Percentiles rank a stretch among this genome's conserved stretches.
phyloP scores from a whole-genome alignment of 2,113 vertebrate genomes.

The Boleophthalmus pectinirostris region DNA sequence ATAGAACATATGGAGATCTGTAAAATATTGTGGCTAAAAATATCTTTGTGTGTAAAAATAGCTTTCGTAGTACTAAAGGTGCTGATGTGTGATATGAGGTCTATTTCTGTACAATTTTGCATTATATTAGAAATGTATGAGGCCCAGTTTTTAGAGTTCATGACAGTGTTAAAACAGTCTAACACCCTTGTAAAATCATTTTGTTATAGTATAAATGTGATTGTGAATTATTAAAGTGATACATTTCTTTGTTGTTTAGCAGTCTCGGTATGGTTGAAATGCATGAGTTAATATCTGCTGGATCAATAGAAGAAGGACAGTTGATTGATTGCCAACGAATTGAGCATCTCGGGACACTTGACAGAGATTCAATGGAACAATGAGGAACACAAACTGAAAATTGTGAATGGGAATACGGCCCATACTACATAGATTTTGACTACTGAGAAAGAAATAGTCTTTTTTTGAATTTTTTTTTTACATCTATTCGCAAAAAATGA shows the following conservation, averaged over 20 bases:
- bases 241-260: not conserved
- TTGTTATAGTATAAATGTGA: not conserved
- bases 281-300: not conserved
- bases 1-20: not conserved
- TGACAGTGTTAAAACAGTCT: no score
- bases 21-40: slow-evolving; percentile 2
- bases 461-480: no score
- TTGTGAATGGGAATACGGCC: not conserved
- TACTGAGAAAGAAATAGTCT: not conserved
- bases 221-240: not conserved
- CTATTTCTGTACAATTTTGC: not conserved
- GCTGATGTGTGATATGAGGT: not conserved
- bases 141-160: no score
- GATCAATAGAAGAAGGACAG: not conserved
- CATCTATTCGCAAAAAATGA: no score
- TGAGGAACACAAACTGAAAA: not conserved
- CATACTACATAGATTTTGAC: not conserved
- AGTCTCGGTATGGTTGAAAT: not conserved
- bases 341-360: not conserved
- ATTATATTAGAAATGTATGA: not conserved
- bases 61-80: not conserved
- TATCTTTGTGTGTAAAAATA: slow-evolving; percentile 1
- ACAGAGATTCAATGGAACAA: not conserved
- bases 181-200: not conserved
- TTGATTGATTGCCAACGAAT: not conserved